phyloP scores from a whole-genome alignment of 2,888 invertebrate species.

The Sipha maydis region DNA sequence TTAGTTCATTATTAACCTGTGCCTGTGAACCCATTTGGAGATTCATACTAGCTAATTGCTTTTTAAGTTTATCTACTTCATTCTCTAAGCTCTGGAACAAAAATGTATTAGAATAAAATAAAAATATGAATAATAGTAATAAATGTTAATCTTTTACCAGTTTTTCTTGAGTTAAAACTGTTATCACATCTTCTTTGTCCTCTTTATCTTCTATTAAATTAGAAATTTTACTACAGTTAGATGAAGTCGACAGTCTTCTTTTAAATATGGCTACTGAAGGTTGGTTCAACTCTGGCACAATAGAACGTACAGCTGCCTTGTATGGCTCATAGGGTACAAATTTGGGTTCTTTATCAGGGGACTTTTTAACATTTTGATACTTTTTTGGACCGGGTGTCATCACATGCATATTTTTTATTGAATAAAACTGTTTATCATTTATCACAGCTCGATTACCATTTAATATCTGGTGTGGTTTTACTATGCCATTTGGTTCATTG shows the following conservation, averaged over 20 bases:
- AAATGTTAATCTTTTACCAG: conserved; percentile 32
- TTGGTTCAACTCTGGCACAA: conserved; percentile 70
- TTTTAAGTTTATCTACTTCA: conserved; percentile 74
- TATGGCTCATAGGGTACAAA: conserved; percentile 87
- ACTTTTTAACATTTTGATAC: conserved; percentile 44
- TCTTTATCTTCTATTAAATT: conserved; percentile 56
- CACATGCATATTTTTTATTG: conserved; percentile 30
- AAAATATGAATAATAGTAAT: too few species aligned
- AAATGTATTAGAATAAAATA: conserved; percentile 66
- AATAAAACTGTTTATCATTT: not conserved
- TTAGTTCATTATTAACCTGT: conserved; percentile 91
- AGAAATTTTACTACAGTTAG: conserved; percentile 42
- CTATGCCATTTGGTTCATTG: not conserved
- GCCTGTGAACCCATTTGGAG: conserved; percentile 87
- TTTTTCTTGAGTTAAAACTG: conserved; percentile 49
- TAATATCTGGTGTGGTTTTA: not conserved
- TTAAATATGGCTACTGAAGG: conserved; percentile 49
- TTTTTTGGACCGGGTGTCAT: conserved; percentile 48
- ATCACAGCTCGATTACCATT: not conserved
- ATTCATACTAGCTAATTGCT: conserved; percentile 78
- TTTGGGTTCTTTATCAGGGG: conserved; percentile 63
- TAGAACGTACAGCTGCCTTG: conserved; percentile 84
- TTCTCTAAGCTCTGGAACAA: conserved; percentile 69
- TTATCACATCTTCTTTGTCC: conserved; percentile 64
- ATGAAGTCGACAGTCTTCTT: conserved; percentile 51